Base-by-base conservation (phyloP, 2,888 invertebrate species). In the Pristionchus entomophagus region DNA sequence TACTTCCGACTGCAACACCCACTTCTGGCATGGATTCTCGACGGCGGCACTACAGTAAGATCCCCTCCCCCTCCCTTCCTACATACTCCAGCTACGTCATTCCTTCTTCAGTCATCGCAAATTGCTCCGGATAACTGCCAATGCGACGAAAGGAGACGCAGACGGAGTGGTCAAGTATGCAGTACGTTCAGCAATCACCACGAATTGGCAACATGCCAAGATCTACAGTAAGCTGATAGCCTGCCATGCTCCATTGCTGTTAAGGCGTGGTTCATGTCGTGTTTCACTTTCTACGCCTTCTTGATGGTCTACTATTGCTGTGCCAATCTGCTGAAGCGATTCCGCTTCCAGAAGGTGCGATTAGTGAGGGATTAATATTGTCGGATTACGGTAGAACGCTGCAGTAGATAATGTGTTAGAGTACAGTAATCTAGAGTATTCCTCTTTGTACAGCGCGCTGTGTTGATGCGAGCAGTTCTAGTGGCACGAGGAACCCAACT, bases 1-100 rank as follows among this genome's bases (percentile, higher is more conserved):
- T 6, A 32, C 32, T 0, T n/a, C 51, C 51, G 51, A 80, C 51
- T 80, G 78, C 78, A 80, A 80, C 78, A 26, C 78, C 6, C 78
- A 80, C 78, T 80, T 5, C 78, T 80, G 49, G 78, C 51, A 49
- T 51, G 78, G 78, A 51, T 80, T 80, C 51, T 26, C 49, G 3
- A 51, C 51, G 19, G 78, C 78, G 0, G 78, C 78, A 17, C 51
- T 80, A 80, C 49, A 51, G 78, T 80, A 51, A 49, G 78, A 51
- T 19, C 1, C 26, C 6, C 2, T 45, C 1, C 35, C 8, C 29
- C 38, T 29, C 5, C 49, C 6, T 26, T 14, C 4, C n/a, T 10
- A 77, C n/a, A 2, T 6, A n/a, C 1, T 45, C 45, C 14, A 45
- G 26, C 78, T 49, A 78, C n/a, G 5, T 19, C 12, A 77, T 26